Percentiles rank a stretch among this genome's conserved stretches.
Evolutionary conservation across 1,140 invertebrate genomes (phyloP).

Genomic region (Drosophila kohkoa): DNA sequence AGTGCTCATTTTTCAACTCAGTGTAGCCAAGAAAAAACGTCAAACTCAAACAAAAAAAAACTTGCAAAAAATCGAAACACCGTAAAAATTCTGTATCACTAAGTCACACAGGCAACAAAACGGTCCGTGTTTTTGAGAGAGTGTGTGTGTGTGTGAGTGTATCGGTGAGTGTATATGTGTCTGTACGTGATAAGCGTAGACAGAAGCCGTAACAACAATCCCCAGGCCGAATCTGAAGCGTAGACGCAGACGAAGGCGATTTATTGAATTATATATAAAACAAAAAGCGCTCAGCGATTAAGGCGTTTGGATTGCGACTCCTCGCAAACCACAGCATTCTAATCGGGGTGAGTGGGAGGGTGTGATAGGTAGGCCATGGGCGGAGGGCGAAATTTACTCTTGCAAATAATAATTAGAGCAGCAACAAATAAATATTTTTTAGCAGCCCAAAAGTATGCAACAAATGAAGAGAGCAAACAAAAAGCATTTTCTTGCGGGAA

Average conservation of each 20-base stretch:
- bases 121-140: slow-evolving; percentile 23
- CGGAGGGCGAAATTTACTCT: slow-evolving; percentile 7
- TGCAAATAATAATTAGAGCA: slow-evolving; percentile 54
- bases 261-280: slow-evolving; percentile 79
- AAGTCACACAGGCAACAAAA: slow-evolving; percentile 49
- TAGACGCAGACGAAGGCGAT: slow-evolving; percentile 38
- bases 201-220: slow-evolving; percentile 76
- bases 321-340: slow-evolving; percentile 51
- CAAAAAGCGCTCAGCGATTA: slow-evolving; percentile 69
- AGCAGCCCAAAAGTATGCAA: slow-evolving; percentile 41
- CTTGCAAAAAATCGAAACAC: slow-evolving; percentile 77
- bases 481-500: neutral
- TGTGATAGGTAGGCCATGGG: neutral
- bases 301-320: slow-evolving; percentile 41
- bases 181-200: slow-evolving; percentile 74
- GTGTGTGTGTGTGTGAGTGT: slow-evolving; percentile 25
- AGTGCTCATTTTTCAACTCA: slow-evolving; percentile 1
- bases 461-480: slow-evolving; percentile 3
- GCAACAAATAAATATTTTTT: slow-evolving; percentile 23
- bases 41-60: slow-evolving; percentile 16
- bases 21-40: slow-evolving; percentile 30
- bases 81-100: slow-evolving; percentile 80
- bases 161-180: slow-evolving; percentile 31
- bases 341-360: neutral
- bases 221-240: slow-evolving; percentile 35